These are phyloP conservation scores for Zaprionus taronus DNA, from an alignment of 1,140 invertebrate genomes.

Conservation along the genomic window DNA sequence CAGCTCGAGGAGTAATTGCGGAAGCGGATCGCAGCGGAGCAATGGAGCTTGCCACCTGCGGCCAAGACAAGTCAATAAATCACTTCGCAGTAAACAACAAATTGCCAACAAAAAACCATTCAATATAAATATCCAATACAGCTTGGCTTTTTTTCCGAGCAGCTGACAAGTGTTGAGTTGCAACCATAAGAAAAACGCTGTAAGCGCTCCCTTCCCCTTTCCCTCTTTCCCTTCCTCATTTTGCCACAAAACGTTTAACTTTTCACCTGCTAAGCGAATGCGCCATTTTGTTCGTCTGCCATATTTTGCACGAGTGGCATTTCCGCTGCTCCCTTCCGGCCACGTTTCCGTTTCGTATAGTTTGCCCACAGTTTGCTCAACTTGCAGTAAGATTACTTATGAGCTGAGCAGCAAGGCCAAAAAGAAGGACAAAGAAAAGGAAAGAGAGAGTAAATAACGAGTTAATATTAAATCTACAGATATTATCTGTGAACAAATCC, in stretches of 20 bases:
- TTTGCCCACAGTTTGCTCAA: constrained; percentile 4
- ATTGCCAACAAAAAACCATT: constrained; percentile 26
- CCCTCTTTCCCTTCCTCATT: background rate
- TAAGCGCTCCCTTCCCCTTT: background rate
- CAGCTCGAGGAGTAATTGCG: constrained; percentile 64
- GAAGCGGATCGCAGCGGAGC: constrained; percentile 50
- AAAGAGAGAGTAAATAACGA: background rate
- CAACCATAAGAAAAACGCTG: constrained; percentile 28
- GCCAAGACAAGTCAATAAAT: constrained; percentile 65
- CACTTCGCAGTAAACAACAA: constrained; percentile 44
- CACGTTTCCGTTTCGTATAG: constrained; percentile 23
- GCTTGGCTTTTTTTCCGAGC: background rate
- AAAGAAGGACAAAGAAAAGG: background rate
- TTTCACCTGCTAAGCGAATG: constrained; percentile 34
- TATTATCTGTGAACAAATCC: background rate
- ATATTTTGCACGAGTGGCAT: constrained; percentile 36
- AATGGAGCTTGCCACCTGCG: constrained; percentile 55
- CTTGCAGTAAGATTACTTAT: constrained; percentile 5
- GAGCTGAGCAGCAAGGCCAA: background rate
- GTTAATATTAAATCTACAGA: background rate
- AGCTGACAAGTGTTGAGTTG: constrained; percentile 8
- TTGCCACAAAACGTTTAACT: constrained; percentile 47
- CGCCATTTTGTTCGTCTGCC: constrained; percentile 40
- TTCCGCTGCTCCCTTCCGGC: constrained; percentile 24
- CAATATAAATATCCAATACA: constrained; percentile 14